These are phyloP conservation scores for Corella eumyota DNA, from an alignment of 23 tunicate genomes.

Conservation along the genomic window DNA sequence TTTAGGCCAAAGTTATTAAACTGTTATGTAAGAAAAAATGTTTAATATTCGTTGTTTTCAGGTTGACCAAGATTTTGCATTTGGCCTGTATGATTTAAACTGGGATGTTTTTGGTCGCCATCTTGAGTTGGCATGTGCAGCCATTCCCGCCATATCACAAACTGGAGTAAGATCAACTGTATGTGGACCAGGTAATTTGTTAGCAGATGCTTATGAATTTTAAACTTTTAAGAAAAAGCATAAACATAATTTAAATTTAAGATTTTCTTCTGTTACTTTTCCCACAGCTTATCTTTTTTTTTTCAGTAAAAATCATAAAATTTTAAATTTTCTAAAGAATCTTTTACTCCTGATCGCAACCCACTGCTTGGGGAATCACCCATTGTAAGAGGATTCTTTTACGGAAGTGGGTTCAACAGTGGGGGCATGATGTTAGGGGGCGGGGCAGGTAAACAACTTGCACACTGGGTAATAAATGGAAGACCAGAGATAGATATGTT, in stretches of 20 bases:
- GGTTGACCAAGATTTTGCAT: conserved; percentile 69
- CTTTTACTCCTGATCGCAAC: conserved; percentile 55
- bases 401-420: conserved; percentile 79
- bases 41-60: neutral
- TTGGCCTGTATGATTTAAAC: conserved; percentile 68
- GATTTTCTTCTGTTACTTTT: no score
- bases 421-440: conserved; percentile 90
- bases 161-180: conserved; percentile 72
- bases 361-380: conserved; percentile 79
- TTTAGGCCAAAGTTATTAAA: neutral
- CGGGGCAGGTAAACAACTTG: conserved; percentile 66
- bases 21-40: neutral
- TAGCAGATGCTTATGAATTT: no score
- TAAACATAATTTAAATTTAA: no score
- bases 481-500: conserved; percentile 55
- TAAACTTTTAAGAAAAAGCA: no score
- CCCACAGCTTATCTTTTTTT: no score
- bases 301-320: no score
- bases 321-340: no score
- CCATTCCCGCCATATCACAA: conserved; percentile 31
- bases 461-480: conserved; percentile 67
- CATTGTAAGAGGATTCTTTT: conserved; percentile 60
- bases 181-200: conserved; percentile 84
- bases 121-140: conserved; percentile 37
- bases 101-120: conserved; percentile 91